Conservation (phyloP, 2,888 invertebrate species). For the Mayetiola destructor region DNA sequence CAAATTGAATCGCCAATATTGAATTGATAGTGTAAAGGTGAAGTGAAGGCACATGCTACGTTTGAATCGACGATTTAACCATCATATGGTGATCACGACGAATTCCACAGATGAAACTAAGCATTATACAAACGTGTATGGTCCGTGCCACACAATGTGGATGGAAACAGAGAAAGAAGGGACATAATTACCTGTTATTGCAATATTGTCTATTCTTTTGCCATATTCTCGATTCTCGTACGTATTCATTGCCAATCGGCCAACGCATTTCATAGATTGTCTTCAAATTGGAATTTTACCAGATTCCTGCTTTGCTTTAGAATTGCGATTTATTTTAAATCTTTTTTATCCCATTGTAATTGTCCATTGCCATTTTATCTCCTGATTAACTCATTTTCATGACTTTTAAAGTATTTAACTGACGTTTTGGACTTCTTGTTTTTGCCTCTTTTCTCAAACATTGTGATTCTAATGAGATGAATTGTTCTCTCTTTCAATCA, state of each 20-base stretch:
- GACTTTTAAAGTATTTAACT: too few relatives aligned
- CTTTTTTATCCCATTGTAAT: too few relatives aligned
- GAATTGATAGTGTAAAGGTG: neutral
- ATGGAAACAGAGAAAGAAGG: neutral
- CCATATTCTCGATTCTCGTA: neutral
- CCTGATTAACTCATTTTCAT: too few relatives aligned
- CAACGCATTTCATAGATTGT: neutral
- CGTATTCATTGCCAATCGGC: too few relatives aligned
- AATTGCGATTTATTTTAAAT: too few relatives aligned
- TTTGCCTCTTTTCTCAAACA: too few relatives aligned
- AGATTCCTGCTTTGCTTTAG: too few relatives aligned
- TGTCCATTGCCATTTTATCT: too few relatives aligned
- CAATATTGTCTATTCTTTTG: neutral
- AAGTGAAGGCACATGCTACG: constrained; percentile 8
- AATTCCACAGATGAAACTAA: neutral
- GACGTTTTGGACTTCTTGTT: too few relatives aligned
- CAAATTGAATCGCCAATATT: neutral
- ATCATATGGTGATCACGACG: neutral
- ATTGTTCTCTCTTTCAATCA: too few relatives aligned
- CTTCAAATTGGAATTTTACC: too few relatives aligned
- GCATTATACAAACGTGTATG: neutral
- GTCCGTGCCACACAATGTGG: constrained; percentile 2
- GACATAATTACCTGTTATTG: constrained; percentile 9
- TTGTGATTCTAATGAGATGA: too few relatives aligned
- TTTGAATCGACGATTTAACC: neutral